These are phyloP conservation scores for Hyperoplus immaculatus DNA, from an alignment of 2,797 vertebrate genomes.

Conservation along the genomic window DNA sequence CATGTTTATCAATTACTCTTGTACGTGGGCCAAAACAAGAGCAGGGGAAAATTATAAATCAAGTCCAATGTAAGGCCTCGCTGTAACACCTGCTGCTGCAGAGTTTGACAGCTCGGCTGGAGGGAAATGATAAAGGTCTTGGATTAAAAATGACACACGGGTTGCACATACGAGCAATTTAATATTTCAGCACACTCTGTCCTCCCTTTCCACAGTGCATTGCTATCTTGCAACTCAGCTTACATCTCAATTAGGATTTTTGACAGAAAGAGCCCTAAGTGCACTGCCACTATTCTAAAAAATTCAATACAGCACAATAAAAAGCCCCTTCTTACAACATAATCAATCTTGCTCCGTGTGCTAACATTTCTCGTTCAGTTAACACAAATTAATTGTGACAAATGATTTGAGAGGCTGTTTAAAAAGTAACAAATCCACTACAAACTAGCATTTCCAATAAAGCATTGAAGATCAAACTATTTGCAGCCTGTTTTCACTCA, in stretches of 20 bases:
- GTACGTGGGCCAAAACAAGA: conserved; percentile 2
- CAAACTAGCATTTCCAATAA: conserved; percentile 17
- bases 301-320: conserved; percentile 60
- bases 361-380: conserved; percentile 11
- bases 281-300: conserved; percentile 53
- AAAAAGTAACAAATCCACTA: conserved; percentile 24
- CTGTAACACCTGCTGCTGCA: conserved; percentile 19
- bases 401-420: conserved; percentile 5
- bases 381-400: conserved; percentile 32
- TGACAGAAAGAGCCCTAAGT: conserved; percentile 30
- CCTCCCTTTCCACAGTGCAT: conserved; percentile 25
- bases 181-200: conserved; percentile 20
- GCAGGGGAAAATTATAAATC: conserved; percentile 41
- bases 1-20: conserved; percentile 38
- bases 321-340: conserved; percentile 44
- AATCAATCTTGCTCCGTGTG: conserved; percentile 46
- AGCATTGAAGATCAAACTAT: neutral
- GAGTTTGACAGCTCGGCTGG: conserved; percentile 9
- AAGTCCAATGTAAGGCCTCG: conserved; percentile 20
- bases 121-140: conserved; percentile 38
- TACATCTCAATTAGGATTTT: conserved; percentile 41
- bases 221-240: conserved; percentile 16
- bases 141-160: conserved; percentile 30
- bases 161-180: conserved; percentile 9
- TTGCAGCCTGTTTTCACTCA: neutral